Conservation (phyloP, 2,113 vertebrate genomes). For the Uria lomvia region DNA sequence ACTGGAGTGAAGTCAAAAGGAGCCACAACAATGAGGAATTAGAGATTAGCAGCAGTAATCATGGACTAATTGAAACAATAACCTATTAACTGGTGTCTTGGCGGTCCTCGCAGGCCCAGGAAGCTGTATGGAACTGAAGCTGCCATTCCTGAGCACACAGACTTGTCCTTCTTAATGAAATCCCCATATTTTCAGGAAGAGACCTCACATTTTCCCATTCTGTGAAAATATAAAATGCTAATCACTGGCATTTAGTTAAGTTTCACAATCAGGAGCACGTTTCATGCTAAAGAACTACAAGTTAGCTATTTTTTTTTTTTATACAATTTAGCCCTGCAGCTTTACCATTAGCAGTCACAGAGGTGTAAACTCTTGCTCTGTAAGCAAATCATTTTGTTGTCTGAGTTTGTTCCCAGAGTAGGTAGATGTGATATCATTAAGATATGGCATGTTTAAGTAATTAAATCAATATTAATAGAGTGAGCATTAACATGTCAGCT, state of each 20-base stretch:
- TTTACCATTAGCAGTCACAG: background rate
- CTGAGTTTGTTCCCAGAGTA: background rate
- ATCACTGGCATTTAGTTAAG: background rate
- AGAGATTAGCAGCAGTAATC: slow-evolving; percentile 64
- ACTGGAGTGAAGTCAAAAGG: slow-evolving; percentile 60
- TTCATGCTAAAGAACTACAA: background rate
- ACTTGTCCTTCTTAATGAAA: background rate
- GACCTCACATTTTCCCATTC: background rate
- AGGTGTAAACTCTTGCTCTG: background rate
- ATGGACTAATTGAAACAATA: slow-evolving; percentile 69
- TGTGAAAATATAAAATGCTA: background rate
- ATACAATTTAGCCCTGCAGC: background rate
- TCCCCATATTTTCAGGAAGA: background rate
- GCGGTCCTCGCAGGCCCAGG: background rate
- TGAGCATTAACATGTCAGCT: background rate
- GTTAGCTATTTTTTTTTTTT: background rate
- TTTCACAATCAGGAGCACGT: background rate
- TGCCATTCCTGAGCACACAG: background rate
- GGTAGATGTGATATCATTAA: background rate
- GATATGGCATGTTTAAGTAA: background rate
- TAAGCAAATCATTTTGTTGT: background rate
- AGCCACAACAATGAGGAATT: slow-evolving; percentile 50
- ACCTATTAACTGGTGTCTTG: slow-evolving; percentile 59
- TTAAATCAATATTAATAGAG: slow-evolving; percentile 5
- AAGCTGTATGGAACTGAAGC: background rate